Evolutionary conservation across 2,888 invertebrate genomes (phyloP).

Genomic region (Phaonia tiefii): DNA sequence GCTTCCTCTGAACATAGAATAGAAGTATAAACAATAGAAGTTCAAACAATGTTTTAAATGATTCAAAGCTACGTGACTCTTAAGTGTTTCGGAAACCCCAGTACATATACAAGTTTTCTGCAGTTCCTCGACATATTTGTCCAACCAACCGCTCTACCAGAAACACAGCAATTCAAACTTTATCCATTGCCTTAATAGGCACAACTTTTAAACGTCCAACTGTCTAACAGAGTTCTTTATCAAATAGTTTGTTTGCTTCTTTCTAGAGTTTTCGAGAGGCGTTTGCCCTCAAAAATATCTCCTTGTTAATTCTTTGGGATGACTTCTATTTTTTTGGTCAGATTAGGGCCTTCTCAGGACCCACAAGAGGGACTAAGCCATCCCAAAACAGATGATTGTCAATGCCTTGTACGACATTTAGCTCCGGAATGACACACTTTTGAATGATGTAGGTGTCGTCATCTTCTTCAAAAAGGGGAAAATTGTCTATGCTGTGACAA

Average conservation of each 20-base stretch:
- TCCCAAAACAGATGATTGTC: slow-evolving; percentile 45
- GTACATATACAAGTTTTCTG: slow-evolving; percentile 22
- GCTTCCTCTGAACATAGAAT: not conserved
- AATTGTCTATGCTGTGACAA: no score
- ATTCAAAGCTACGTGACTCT: slow-evolving; percentile 31
- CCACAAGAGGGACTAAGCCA: no score
- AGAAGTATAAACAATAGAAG: not conserved
- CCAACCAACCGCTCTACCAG: not conserved
- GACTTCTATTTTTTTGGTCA: slow-evolving; percentile 28
- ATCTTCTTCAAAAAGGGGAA: slow-evolving; percentile 22
- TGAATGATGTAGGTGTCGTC: slow-evolving; percentile 34
- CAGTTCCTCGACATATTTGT: slow-evolving; percentile 9
- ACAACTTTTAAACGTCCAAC: slow-evolving; percentile 11
- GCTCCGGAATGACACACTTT: slow-evolving; percentile 41
- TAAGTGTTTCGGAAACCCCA: slow-evolving; percentile 31
- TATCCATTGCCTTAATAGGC: slow-evolving; percentile 15
- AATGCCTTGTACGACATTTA: slow-evolving; percentile 40
- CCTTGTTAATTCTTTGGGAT: slow-evolving; percentile 21
- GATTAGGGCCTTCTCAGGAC: not conserved
- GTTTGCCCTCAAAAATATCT: slow-evolving; percentile 1
- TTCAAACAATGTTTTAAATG: slow-evolving; percentile 13
- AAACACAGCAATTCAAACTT: no score
- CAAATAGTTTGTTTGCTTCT: slow-evolving; percentile 41
- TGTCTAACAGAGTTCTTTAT: slow-evolving; percentile 25
- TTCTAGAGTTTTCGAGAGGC: no score